Base-by-base conservation (phyloP, 2,113 vertebrate genomes). In the Leptodactylus fuscus region DNA sequence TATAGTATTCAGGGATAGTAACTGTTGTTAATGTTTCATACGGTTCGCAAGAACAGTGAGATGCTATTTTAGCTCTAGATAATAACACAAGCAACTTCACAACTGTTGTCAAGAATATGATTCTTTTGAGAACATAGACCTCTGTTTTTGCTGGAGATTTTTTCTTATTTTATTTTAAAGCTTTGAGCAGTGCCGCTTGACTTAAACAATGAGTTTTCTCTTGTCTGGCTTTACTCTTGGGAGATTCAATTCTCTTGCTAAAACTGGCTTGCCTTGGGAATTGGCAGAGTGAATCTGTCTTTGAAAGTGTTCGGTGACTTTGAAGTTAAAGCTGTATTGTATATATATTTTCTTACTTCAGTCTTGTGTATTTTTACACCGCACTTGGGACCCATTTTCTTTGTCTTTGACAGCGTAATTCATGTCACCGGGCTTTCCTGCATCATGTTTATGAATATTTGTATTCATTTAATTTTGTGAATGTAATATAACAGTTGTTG, bases 221-320 rank as follows among this genome's bases (percentile, higher is more conserved):
- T 62, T 80, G 77, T 86, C 77, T 60, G 53, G 48, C 36, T 81
- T 81, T 46, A 70, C 77, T 86, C 77, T 27, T 58, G 65, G 62
- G 67, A 81, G 76, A 86, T 86, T 86, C 77, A 41, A 58, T 86
- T 71, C 84, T 86, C 76, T 86, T 73, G 51, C 84, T 86, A 81
- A 85, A 86, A 86, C 76, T 11, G 69, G 67, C 76, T 86, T 81
- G 84, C 84, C 46, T 80, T 86, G 84, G 84, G 84, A 86, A 73
- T 86, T 81, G 51, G 51, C 76, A 86, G 48, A 81, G 62, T 58
- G 77, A 81, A 80, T 80, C 84, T 81, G 67, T 81, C 84, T 86
- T 86, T 86, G 76, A 80, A 80, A 85, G 41, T 73, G 51, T 71
- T 44, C 77, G 73, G 84, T 81, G 65, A 81, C 83, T 86, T 86